These are phyloP conservation scores for Xenus cinereus DNA, from an alignment of 2,113 vertebrate genomes.

Conservation along the genomic window DNA sequence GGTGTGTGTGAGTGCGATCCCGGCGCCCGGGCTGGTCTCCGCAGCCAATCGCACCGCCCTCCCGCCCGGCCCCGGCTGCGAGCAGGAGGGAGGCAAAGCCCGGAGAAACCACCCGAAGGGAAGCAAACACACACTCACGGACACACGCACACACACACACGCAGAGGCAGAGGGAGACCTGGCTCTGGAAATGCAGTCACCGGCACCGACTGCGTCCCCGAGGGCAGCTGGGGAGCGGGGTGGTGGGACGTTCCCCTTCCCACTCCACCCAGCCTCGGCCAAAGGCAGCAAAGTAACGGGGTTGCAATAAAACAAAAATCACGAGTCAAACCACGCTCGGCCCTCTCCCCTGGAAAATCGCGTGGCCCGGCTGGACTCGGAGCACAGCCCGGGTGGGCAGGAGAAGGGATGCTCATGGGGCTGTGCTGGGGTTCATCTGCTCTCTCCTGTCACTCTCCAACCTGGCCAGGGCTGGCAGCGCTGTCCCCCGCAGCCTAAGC, in stretches of 20 bases:
- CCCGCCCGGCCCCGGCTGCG: not conserved
- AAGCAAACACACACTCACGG: not conserved
- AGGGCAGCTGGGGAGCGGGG: not conserved
- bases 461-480: not conserved
- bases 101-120: not conserved
- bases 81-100: not conserved
- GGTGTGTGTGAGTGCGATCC: not conserved
- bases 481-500: not conserved
- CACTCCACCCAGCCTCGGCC: not conserved
- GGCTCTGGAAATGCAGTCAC: not conserved
- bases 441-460: not conserved
- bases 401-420: not conserved
- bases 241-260: not conserved
- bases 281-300: not conserved
- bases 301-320: not conserved
- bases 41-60: slow-evolving; percentile 65
- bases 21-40: slow-evolving; percentile 15
- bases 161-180: not conserved
- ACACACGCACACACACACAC: not conserved
- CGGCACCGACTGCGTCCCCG: not conserved
- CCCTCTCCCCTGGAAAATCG: not conserved
- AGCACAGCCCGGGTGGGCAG: not conserved
- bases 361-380: accelerated
- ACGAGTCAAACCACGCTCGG: not conserved
- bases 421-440: not conserved